These are phyloP conservation scores for Lycodopsis pacificus DNA, from an alignment of 2,797 vertebrate species.

Conservation along the genomic window DNA sequence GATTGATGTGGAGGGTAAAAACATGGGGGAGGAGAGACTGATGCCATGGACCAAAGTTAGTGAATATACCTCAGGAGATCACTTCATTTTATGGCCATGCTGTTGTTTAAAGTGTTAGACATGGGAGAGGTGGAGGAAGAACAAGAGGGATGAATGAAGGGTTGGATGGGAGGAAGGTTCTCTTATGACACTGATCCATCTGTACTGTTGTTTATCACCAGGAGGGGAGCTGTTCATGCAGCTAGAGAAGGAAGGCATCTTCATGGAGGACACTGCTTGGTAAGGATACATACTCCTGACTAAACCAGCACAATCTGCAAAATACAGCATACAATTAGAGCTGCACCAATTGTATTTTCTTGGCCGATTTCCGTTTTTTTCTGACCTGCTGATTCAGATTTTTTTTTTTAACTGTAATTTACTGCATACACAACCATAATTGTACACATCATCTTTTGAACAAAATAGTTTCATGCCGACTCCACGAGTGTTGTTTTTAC, in stretches of 20 bases:
- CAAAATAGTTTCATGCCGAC: too few species aligned
- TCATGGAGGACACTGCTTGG: slow-evolving; percentile 95
- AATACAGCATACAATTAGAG: background rate
- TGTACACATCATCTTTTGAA: background rate
- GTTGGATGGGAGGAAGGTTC: background rate
- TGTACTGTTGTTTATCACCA: slow-evolving; percentile 59
- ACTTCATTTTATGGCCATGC: background rate
- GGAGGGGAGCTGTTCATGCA: slow-evolving; percentile 95
- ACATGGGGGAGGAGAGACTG: background rate
- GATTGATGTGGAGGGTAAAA: background rate
- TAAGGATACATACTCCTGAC: slow-evolving; percentile 60
- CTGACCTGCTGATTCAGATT: background rate
- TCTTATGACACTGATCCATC: background rate
- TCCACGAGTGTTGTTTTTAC: too few species aligned
- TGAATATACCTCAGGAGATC: background rate
- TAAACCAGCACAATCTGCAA: background rate
- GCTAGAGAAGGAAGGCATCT: slow-evolving; percentile 94
- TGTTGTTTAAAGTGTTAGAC: too few species aligned
- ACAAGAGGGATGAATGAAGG: background rate
- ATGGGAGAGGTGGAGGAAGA: background rate
- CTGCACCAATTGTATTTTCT: background rate
- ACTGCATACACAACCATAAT: background rate
- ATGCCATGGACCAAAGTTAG: background rate
- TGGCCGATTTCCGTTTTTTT: background rate
- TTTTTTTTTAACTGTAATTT: background rate